Percentiles rank a stretch among this genome's conserved stretches.
Conservation (phyloP, 2,888 invertebrate species). For the Rotaria sp. region DNA sequence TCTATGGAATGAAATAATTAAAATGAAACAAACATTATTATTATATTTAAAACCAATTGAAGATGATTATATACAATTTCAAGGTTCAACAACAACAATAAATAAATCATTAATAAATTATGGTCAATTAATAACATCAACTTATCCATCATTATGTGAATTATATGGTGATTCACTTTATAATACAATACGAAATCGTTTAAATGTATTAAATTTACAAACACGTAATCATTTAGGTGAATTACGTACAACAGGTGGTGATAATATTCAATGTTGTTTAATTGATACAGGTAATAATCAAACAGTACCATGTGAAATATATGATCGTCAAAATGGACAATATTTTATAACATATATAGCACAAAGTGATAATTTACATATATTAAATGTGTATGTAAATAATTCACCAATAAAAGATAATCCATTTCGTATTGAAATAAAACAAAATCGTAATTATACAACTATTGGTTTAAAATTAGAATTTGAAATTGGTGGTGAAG, state of each 20-base stretch:
- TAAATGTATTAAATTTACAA: conserved; percentile 57
- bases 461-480: conserved; percentile 43
- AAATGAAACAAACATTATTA: conserved; percentile 8
- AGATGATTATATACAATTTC: conserved; percentile 27
- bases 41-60: not conserved
- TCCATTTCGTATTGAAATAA: conserved; percentile 54
- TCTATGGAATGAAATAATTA: conserved; percentile 19
- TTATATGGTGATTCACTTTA: conserved; percentile 59
- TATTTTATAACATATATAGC: conserved; percentile 56
- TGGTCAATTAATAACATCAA: conserved; percentile 45
- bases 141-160: conserved; percentile 56
- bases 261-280: conserved; percentile 48
- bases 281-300: not conserved
- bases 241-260: conserved; percentile 52
- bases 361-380: conserved; percentile 50
- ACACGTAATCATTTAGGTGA: conserved; percentile 56
- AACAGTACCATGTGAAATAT: conserved; percentile 48
- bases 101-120: not conserved
- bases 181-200: conserved; percentile 56
- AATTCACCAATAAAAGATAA: conserved; percentile 56
- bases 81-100: not conserved
- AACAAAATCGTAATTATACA: conserved; percentile 48
- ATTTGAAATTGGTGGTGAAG: conserved; percentile 60
- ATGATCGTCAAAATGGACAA: conserved; percentile 56
- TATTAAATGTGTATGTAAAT: conserved; percentile 49